Percentiles rank a stretch among this genome's conserved stretches.
These are phyloP conservation scores for Amphiprion percula DNA, from an alignment of 2,113 vertebrate genomes.

Conservation along the genomic window DNA sequence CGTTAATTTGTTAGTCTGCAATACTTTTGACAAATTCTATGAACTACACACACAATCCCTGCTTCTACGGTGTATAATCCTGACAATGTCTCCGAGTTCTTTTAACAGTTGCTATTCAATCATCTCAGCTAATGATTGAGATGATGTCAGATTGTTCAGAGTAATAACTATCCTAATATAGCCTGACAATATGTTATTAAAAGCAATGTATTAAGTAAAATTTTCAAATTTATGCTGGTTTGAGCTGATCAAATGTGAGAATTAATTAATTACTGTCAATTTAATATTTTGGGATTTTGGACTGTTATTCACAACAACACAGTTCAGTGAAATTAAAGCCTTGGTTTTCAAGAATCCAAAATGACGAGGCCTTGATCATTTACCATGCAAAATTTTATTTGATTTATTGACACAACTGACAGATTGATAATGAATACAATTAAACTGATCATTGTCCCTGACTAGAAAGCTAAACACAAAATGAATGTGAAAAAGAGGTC, in stretches of 20 bases:
- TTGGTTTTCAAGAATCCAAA: not conserved
- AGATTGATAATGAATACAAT: not conserved
- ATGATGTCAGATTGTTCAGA: too few species aligned
- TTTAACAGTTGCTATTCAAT: not conserved
- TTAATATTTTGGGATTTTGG: too few species aligned
- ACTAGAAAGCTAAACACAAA: slow-evolving; percentile 1
- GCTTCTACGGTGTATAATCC: too few species aligned
- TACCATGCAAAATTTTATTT: not conserved
- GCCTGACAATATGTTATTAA: not conserved
- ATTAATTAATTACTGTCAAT: too few species aligned
- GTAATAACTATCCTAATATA: not conserved
- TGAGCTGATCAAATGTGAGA: not conserved
- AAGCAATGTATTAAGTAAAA: not conserved
- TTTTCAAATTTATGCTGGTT: not conserved
- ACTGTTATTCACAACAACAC: too few species aligned
- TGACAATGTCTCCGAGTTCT: too few species aligned
- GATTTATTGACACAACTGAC: not conserved
- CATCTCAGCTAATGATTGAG: not conserved
- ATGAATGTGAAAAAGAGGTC: slow-evolving; percentile 8
- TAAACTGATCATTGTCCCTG: slow-evolving; percentile 6
- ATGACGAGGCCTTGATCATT: not conserved
- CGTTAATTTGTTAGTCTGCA: too few species aligned
- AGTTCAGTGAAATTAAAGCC: too few species aligned
- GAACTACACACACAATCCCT: too few species aligned
- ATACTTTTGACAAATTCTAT: too few species aligned